Base-by-base conservation (phyloP, 2,888 invertebrate species). In the Heliconius hortense region DNA sequence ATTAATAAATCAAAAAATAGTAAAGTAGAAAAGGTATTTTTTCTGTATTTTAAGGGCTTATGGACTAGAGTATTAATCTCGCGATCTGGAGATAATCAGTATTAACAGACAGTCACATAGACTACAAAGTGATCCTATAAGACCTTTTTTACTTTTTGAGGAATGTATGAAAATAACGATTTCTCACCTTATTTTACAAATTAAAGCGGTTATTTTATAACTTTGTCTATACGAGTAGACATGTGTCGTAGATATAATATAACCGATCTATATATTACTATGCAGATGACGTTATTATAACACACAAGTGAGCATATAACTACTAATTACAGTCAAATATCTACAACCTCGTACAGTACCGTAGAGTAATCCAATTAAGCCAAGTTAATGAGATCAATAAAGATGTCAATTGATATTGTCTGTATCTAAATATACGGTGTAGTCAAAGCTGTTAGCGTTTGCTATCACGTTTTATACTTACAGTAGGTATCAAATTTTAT, bases 371-470 rank as follows among this genome's bases (percentile, higher is more conserved):
- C 28, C 28, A 28, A 28, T 28, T 28, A 4, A 28, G 28, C 28
- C 28, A 28, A 28, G 28, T 28, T 28, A 28, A 28, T 28, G 4
- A 28, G 4, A 28, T 28, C 28, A 28, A 70, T 70, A 70, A 70
- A 56, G 69, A 70, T 70, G 69, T 56, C 69, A 69, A 69, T 69
- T 69, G 56, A 69, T 69, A 70, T 59, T 70, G 69, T 70, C 31
- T 69, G 31, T n/a, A n/a, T 56, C 69, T n/a, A 70, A 70, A 69
- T 69, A 69, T n/a, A n/a, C 69, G 31, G 10, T 56, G 13, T 43
- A 67, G 48, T 67, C 48, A 67, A 48, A 67, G 18, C 26, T 67
- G 67, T 48, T 48, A 67, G 18, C 26, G 24, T 67, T 67, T 26
- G 28, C 5, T 48, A 8, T 67, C 11, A 48, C 28, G 21, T 67